These are phyloP conservation scores for Tenthredo scrophulariae DNA, from an alignment of 2,888 invertebrate genomes.

Conservation along the genomic window DNA sequence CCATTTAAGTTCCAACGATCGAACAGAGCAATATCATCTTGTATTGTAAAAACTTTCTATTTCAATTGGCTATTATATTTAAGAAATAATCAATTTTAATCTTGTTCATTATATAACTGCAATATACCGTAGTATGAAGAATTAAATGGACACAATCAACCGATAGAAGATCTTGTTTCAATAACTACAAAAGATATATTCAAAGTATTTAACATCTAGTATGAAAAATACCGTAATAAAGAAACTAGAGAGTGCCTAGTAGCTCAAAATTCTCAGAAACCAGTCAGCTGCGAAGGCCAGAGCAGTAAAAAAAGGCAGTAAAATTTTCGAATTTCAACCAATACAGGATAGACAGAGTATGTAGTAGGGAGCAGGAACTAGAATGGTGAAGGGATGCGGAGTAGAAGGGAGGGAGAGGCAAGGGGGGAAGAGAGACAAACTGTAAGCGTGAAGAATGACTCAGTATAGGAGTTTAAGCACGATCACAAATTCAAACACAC, in stretches of 20 bases:
- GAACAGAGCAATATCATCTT: slow-evolving; percentile 12
- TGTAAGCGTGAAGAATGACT: slow-evolving; percentile 52
- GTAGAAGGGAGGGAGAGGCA: not conserved
- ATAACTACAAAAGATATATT: slow-evolving; percentile 15
- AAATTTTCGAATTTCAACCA: slow-evolving; percentile 60
- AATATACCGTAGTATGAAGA: not conserved
- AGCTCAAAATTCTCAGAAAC: slow-evolving; percentile 60
- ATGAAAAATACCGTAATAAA: slow-evolving; percentile 46
- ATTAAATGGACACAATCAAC: not conserved
- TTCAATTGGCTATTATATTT: not conserved
- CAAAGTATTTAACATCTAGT: slow-evolving; percentile 27
- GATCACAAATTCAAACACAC: slow-evolving; percentile 44
- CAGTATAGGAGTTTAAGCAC: slow-evolving; percentile 43
- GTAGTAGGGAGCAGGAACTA: slow-evolving; percentile 51
- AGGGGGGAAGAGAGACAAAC: slow-evolving; percentile 14
- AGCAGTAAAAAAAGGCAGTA: slow-evolving; percentile 53
- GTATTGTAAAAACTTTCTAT: slow-evolving; percentile 33
- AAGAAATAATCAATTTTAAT: slow-evolving; percentile 3
- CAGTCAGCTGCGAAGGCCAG: slow-evolving; percentile 58
- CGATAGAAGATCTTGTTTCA: slow-evolving; percentile 2
- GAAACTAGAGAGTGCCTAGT: slow-evolving; percentile 53
- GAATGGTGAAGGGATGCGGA: slow-evolving; percentile 45
- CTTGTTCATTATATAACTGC: not conserved
- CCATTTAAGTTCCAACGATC: not conserved
- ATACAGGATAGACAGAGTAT: slow-evolving; percentile 29